Percentiles rank a stretch among this genome's conserved stretches.
Evolutionary conservation across 2,797 vertebrate species (phyloP).

Genomic region (Epinephelus awoara): DNA sequence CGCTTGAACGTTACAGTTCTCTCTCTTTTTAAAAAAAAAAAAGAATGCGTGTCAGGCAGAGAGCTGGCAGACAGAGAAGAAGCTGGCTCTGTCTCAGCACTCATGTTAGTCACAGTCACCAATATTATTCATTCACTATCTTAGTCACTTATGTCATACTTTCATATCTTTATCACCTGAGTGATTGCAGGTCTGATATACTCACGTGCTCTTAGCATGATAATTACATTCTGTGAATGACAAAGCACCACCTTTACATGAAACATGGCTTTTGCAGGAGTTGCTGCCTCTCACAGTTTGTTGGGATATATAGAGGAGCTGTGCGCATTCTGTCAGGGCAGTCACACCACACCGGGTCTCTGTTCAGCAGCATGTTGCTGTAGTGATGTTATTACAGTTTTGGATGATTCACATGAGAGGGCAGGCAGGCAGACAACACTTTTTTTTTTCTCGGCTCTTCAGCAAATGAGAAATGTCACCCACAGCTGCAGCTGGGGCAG

Average conservation of each 20-base stretch:
- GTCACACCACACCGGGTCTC: constrained; percentile 47
- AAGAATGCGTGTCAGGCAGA: constrained; percentile 23
- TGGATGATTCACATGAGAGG: constrained; percentile 74
- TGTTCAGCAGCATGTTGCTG: constrained; percentile 39
- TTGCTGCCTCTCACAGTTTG: constrained; percentile 33
- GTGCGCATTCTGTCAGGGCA: constrained; percentile 44
- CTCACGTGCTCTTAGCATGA: neutral
- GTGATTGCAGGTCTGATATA: constrained; percentile 16
- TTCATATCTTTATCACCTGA: constrained; percentile 23
- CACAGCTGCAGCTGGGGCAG: constrained; percentile 57
- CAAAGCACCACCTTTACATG: constrained; percentile 7
- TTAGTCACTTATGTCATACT: constrained; percentile 32
- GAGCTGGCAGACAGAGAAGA: constrained; percentile 27
- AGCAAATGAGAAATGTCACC: constrained; percentile 79
- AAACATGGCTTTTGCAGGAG: constrained; percentile 20
- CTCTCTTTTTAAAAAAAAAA: neutral
- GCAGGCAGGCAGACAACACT: constrained; percentile 45
- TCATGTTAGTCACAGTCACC: constrained; percentile 25
- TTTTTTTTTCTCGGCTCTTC: constrained; percentile 40
- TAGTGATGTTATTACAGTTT: constrained; percentile 72
- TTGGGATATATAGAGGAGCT: constrained; percentile 23
- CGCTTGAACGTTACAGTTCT: constrained; percentile 4
- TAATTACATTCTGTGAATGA: constrained; percentile 26
- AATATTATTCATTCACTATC: constrained; percentile 40
- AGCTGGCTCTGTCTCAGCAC: constrained; percentile 29